phyloP scores from a whole-genome alignment of 2,888 invertebrate genomes.

The Xestobium rufovillosum region DNA sequence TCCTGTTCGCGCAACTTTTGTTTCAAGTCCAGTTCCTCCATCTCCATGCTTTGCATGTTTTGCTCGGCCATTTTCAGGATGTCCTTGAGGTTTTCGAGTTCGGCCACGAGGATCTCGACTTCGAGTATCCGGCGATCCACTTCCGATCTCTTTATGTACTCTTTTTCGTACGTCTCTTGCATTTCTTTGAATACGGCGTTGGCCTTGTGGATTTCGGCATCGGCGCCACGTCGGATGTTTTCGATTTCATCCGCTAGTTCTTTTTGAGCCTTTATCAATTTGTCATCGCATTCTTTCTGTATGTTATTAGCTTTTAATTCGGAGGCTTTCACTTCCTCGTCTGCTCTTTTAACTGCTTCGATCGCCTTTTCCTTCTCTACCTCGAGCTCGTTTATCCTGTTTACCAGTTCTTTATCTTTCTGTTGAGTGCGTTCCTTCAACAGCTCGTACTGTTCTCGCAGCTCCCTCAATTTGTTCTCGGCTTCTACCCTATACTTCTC shows the following conservation, averaged over 20 bases:
- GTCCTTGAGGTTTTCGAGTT: slow-evolving; percentile 42
- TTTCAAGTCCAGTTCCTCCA: slow-evolving; percentile 29
- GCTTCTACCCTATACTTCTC: slow-evolving; percentile 27
- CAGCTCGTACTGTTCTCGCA: slow-evolving; percentile 23
- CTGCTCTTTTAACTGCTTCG: slow-evolving; percentile 16
- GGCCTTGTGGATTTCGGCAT: slow-evolving; percentile 28
- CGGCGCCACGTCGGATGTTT: slow-evolving; percentile 26
- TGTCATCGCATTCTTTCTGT: slow-evolving; percentile 23
- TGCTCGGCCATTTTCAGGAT: slow-evolving; percentile 42
- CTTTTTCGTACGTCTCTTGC: slow-evolving; percentile 47
- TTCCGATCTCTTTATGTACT: slow-evolving; percentile 50
- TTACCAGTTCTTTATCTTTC: slow-evolving; percentile 17
- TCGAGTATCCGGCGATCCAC: slow-evolving; percentile 47
- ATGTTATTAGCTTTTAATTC: background rate
- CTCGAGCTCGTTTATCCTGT: slow-evolving; percentile 29
- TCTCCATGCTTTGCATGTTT: slow-evolving; percentile 35
- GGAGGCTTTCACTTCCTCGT: background rate
- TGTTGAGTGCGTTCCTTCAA: slow-evolving; percentile 22
- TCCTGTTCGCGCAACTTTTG: slow-evolving; percentile 40
- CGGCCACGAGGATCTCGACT: slow-evolving; percentile 43
- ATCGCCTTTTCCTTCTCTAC: slow-evolving; percentile 30
- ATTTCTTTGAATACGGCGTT: slow-evolving; percentile 35
- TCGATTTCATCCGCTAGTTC: slow-evolving; percentile 29
- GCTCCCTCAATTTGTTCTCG: slow-evolving; percentile 24
- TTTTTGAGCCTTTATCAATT: slow-evolving; percentile 28